Percentiles rank a stretch among this genome's conserved stretches.
Evolutionary conservation across 2,113 vertebrate genomes (phyloP).

Genomic region (Urocolius indicus): DNA sequence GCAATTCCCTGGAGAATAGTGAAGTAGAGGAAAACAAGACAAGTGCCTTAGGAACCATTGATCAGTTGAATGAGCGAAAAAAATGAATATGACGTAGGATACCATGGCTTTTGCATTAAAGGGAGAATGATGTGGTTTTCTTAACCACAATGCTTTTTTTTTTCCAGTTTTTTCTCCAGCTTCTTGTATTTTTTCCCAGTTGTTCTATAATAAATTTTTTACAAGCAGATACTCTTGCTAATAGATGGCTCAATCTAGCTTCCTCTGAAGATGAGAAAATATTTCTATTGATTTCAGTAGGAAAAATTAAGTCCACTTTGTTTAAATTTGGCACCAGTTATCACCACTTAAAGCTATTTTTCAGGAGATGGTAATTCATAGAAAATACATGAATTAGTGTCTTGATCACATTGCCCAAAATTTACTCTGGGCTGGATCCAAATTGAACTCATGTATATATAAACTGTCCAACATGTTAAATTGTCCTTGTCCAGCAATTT

Average conservation of each 20-base stretch:
- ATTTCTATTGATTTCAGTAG: conserved; percentile 19
- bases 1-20: not conserved
- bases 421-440: not conserved
- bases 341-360: not conserved
- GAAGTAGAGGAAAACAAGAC: not conserved
- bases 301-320: conserved; percentile 18
- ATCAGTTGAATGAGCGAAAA: not conserved
- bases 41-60: not conserved
- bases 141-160: not conserved
- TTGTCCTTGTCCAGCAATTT: not conserved
- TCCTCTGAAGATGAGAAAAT: not conserved
- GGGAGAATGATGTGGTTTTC: not conserved
- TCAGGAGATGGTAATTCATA: not conserved
- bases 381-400: not conserved
- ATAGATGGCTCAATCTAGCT: not conserved
- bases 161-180: not conserved
- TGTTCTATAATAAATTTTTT: not conserved
- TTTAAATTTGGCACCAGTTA: not conserved
- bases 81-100: not conserved
- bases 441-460: not conserved
- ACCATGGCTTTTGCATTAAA: not conserved
- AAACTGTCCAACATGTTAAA: not conserved
- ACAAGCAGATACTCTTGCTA: not conserved
- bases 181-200: not conserved
- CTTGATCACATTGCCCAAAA: not conserved